These are phyloP conservation scores for Acholoe squamosa DNA, from an alignment of 2,888 invertebrate species.

Conservation along the genomic window DNA sequence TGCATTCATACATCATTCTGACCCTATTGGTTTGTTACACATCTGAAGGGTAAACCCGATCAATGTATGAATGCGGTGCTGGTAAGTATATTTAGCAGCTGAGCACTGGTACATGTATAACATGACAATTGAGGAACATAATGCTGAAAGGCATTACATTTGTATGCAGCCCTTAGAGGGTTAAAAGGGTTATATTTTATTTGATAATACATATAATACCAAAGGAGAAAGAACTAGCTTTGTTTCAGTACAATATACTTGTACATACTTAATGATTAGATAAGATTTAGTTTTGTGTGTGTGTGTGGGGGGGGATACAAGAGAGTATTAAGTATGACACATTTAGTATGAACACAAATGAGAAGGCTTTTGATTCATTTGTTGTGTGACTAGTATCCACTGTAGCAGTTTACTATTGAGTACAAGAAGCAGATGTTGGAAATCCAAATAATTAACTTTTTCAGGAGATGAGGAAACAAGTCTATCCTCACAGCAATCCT, in stretches of 20 bases:
- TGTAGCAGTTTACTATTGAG: neutral
- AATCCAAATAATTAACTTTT: no score
- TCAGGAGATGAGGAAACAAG: neutral
- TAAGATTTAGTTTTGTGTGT: no score
- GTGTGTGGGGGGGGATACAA: no score
- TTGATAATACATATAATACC: neutral
- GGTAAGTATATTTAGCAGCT: neutral
- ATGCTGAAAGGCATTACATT: neutral
- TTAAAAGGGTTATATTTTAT: neutral
- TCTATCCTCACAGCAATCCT: neutral
- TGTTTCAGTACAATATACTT: neutral
- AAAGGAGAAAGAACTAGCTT: neutral
- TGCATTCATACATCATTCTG: no score
- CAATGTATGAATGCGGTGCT: neutral
- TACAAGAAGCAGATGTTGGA: neutral
- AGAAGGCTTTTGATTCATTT: neutral
- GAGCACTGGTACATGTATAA: neutral
- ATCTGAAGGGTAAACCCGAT: no score
- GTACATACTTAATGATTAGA: neutral
- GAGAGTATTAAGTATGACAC: no score
- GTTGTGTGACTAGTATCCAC: constrained; percentile 17
- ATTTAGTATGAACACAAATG: no score
- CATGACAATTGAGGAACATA: neutral
- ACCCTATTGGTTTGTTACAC: no score
- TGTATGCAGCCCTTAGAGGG: no score